These are phyloP conservation scores for Oscheius sp. DNA, from an alignment of 2,888 invertebrate species.

Conservation along the genomic window DNA sequence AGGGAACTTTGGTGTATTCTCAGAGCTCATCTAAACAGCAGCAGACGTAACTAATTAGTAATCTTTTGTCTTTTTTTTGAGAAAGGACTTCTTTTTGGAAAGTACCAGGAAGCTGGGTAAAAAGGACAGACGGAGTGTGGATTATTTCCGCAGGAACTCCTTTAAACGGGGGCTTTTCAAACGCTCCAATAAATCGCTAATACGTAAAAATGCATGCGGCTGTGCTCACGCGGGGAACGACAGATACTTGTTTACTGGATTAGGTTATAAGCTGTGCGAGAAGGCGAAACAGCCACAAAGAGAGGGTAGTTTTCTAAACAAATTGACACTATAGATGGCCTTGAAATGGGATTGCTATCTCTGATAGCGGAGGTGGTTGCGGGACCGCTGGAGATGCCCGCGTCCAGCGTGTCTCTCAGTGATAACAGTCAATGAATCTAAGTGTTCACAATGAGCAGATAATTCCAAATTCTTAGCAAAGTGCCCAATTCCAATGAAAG, in stretches of 20 bases:
- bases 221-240: background rate
- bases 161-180: background rate
- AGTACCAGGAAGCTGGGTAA: background rate
- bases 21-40: too few relatives aligned
- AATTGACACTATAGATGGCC: constrained; percentile 23
- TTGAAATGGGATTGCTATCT: constrained; percentile 33
- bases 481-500: too few relatives aligned
- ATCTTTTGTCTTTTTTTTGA: too few relatives aligned
- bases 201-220: constrained; percentile 26
- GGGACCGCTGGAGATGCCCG: too few relatives aligned
- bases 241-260: background rate
- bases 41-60: too few relatives aligned
- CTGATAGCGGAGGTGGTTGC: constrained; percentile 34
- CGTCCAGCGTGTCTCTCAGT: too few relatives aligned
- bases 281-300: background rate
- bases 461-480: constrained; percentile 63
- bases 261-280: background rate
- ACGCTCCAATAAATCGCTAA: constrained; percentile 10
- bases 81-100: too few relatives aligned
- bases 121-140: background rate
- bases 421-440: too few relatives aligned
- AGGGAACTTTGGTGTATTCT: too few relatives aligned
- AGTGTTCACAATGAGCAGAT: constrained; percentile 48
- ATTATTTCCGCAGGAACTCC: background rate
- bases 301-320: background rate